phyloP scores from a whole-genome alignment of 2,113 vertebrate species.

The Sinocyclocheilus grahami region DNA sequence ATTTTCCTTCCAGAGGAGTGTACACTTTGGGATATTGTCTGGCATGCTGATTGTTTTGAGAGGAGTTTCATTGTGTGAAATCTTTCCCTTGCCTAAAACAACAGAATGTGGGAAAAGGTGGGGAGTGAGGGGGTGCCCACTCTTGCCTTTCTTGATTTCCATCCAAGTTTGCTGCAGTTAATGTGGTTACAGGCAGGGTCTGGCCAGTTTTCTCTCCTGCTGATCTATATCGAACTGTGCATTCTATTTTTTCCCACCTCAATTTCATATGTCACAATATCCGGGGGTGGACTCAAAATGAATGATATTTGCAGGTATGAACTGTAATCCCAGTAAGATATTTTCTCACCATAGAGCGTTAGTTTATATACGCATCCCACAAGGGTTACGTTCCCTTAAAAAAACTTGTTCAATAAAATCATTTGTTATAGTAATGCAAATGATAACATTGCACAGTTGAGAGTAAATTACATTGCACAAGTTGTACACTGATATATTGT shows the following conservation, averaged over 20 bases:
- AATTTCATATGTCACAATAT: slow-evolving; percentile 17
- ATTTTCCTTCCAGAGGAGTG: slow-evolving; percentile 72
- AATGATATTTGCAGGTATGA: slow-evolving; percentile 33
- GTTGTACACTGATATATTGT: not conserved
- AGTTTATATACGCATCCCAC: slow-evolving; percentile 33
- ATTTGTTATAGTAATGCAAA: not conserved
- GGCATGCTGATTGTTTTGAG: slow-evolving; percentile 69
- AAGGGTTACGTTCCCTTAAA: not conserved
- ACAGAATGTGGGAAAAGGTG: slow-evolving; percentile 39
- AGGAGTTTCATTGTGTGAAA: slow-evolving; percentile 67
- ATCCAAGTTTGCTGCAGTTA: slow-evolving; percentile 43
- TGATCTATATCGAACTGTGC: slow-evolving; percentile 26
- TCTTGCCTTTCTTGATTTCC: slow-evolving; percentile 55
- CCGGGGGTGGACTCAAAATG: not conserved
- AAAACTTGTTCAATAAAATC: slow-evolving; percentile 36
- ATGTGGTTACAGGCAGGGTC: slow-evolving; percentile 3
- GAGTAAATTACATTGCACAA: not conserved
- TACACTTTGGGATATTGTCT: slow-evolving; percentile 76
- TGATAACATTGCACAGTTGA: slow-evolving; percentile 4
- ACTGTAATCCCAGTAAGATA: slow-evolving; percentile 20
- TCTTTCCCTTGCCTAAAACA: slow-evolving; percentile 51
- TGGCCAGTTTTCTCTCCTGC: slow-evolving; percentile 13
- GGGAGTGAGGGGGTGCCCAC: slow-evolving; percentile 54
- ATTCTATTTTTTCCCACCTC: not conserved
- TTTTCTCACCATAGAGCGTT: slow-evolving; percentile 9